Evolutionary conservation across 2,113 vertebrate genomes (phyloP), one percentile per base, ranked within the genome.

Genomic region (Nansenia antarctica): DNA sequence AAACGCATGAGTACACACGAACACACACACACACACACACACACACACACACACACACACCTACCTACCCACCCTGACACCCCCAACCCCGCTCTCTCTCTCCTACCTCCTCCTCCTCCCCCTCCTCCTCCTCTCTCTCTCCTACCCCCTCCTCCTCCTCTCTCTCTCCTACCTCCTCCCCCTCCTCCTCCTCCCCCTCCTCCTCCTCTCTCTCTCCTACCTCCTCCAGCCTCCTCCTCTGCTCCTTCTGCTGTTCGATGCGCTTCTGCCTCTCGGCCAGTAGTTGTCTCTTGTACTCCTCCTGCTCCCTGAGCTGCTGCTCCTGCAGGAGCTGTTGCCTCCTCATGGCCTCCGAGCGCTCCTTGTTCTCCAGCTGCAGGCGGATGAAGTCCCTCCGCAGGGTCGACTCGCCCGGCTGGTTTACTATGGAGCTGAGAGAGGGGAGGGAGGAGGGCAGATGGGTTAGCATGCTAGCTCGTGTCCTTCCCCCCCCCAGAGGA

Each of bases 181-280:
- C 49, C 98, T 98, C 90, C 98, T 96, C 62, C 96, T 89, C 88
- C 98, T 96, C 0, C 96, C 97, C 89, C 74, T 98, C 97, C 81
- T 99, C 97, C 86, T 99, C 96, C 79, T 99, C 97, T 0, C 97
- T 92, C n/a, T n/a, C n/a, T n/a, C 74, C 82, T 86, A 98, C 98
- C 96, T 99, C 98, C 90, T 99, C 97, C 78, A 99, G 89, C 66
- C 97, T 91, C 6, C 96, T 73, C 69, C 98, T 88, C 88, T 99
- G 98, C 86, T 99, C 97, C 76, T 98, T 98, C 92, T 99, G 98
- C 89, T 99, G 96, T 89, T 99, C 98, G 0, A 99, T 98, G 66
- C 97, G 94, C 68, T 99, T 99, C 92, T 99, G 98, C 64, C 98
- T 88, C 87, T 98, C 98, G 0, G 97, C 97, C 94, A 99, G 88